Base-by-base conservation (phyloP, 2,888 invertebrate genomes). In the Lampropteryx suffumata region DNA sequence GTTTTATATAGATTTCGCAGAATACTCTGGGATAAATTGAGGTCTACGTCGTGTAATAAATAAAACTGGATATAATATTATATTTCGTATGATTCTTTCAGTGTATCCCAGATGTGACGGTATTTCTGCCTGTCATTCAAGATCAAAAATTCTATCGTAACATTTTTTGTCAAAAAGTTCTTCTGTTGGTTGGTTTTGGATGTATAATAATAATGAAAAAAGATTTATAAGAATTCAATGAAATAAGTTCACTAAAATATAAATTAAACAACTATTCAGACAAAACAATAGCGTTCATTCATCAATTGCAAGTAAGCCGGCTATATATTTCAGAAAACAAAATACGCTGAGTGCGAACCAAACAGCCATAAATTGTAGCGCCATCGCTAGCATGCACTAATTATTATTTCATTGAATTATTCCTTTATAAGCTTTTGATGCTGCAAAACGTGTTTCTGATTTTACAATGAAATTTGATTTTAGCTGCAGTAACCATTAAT, bases 341-440 rank as follows among this genome's bases (percentile, higher is more conserved):
- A 75, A 73, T 65, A 62, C 57, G 69, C 66, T 67, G 73, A 71
- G 64, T 58, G 57, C 36, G 53, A 59, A 48, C 59, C 64, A 64
- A 71, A 69, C 56, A 61, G 57, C 59, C 47, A 57, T 61, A 65
- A 67, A 66, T 69, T 64, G 58, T 61, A 55, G 46, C 59, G 51
- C 61, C 60, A 65, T 67, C 61, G 69, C 60, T 65, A 66, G 64
- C 69, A 65, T 62, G 61, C 61, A 61, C 68, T 66, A 67, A 71
- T 71, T 66, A 69, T 71, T 66, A 70, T 69, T 71, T 63, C 65
- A 65, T 62, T 65, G 59, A 62, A 67, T 64, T 62, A 60, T 59
- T 65, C 50, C 42, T 48, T 44, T 39, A 47, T 46, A 55, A 61
- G 47, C 59, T 56, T 60, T 62, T 60, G 61, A 59, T 57, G 48